These are phyloP conservation scores for Galeruca laticollis DNA, from an alignment of 2,888 invertebrate genomes.

Conservation along the genomic window DNA sequence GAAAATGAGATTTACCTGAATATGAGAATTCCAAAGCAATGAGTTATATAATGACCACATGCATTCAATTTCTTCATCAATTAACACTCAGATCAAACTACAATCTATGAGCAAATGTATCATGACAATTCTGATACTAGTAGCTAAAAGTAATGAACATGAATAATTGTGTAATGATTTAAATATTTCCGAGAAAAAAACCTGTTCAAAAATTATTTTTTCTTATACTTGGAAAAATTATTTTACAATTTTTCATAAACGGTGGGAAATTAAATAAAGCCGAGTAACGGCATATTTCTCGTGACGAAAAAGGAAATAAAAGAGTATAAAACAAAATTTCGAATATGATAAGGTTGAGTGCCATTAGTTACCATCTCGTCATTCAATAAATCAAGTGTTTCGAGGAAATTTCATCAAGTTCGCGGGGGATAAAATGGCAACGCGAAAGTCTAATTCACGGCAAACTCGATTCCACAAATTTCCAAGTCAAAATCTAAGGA, in stretches of 20 bases:
- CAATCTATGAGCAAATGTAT: too few species aligned
- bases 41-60: too few species aligned
- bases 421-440: constrained; percentile 23
- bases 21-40: too few species aligned
- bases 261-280: neutral
- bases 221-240: neutral
- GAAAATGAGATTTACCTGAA: too few species aligned
- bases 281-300: neutral
- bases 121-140: too few species aligned
- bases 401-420: constrained; percentile 30
- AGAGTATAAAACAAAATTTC: constrained; percentile 15
- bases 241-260: neutral
- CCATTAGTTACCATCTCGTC: constrained; percentile 15
- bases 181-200: too few species aligned
- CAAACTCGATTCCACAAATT: constrained; percentile 49
- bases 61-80: too few species aligned
- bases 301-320: constrained; percentile 1
- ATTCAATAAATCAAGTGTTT: constrained; percentile 29
- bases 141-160: too few species aligned
- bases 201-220: neutral
- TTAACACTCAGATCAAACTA: too few species aligned
- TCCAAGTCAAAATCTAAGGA: constrained; percentile 59
- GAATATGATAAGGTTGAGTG: constrained; percentile 23
- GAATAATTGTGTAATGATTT: too few species aligned
- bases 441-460: constrained; percentile 27